phyloP scores from a whole-genome alignment of 1,140 invertebrate species.

The Ostrea denselamellosa region DNA sequence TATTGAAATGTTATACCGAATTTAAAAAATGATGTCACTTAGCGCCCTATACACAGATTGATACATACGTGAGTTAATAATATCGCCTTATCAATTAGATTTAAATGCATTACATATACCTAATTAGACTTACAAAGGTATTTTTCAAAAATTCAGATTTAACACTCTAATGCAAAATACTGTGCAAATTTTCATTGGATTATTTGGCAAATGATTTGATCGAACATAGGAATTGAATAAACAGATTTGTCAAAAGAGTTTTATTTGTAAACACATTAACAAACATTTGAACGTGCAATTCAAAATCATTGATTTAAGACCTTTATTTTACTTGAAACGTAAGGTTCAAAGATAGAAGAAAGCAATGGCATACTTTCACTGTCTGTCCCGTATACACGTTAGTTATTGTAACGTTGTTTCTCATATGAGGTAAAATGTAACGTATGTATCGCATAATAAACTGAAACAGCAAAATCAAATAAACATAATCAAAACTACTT shows the following conservation, averaged over 20 bases:
- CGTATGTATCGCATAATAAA: slow-evolving; percentile 36
- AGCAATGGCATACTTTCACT: not conserved
- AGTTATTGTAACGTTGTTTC: not conserved
- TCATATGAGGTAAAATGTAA: slow-evolving; percentile 38
- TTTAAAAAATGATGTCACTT: too few species aligned
- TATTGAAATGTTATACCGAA: too few species aligned
- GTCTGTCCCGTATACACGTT: not conserved
- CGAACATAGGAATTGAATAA: not conserved
- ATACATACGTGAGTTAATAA: slow-evolving; percentile 39
- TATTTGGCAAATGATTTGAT: not conserved
- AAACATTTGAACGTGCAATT: not conserved
- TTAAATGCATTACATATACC: not conserved
- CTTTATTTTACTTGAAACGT: not conserved
- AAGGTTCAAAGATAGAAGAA: not conserved
- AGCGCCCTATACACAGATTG: not conserved
- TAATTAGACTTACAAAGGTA: slow-evolving; percentile 9
- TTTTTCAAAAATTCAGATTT: slow-evolving; percentile 19
- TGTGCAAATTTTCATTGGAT: not conserved
- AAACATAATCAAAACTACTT: slow-evolving; percentile 39
- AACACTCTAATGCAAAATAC: slow-evolving; percentile 15
- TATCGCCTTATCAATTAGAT: not conserved
- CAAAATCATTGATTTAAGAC: slow-evolving; percentile 35
- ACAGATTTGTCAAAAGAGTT: slow-evolving; percentile 3
- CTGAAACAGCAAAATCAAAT: slow-evolving; percentile 36
- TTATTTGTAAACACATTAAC: not conserved